Evolutionary conservation across 1,140 invertebrate species (phyloP), one percentile per base, ranked within the genome.

Genomic region (Conopomorpha cramerella): DNA sequence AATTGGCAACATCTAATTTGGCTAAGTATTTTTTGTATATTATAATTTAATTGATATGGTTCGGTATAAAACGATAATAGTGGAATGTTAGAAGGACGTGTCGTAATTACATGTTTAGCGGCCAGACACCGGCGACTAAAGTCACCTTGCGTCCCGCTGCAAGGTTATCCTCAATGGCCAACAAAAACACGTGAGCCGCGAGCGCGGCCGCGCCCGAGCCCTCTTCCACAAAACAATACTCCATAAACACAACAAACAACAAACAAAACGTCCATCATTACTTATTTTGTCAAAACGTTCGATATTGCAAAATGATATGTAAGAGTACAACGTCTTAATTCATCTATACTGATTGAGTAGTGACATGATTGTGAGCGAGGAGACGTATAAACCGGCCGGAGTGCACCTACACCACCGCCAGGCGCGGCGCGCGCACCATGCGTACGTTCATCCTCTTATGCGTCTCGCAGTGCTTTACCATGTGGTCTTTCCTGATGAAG

Each of bases 401-500:
- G n/a, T n/a, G n/a, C n/a, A n/a, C n/a, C n/a, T 53, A 53, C 36
- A 56, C 53, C n/a, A 55, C 51, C 17, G 54, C 41, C 14, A 54
- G 48, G 7, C 49, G 43, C 13, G 49, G 49, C 19, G 47, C 42
- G 25, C 45, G 37, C 17, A 45, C 42, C 17, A 68, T 55, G 11
- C 64, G 60, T 35, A 62, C 45, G 38, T 59, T 71, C 43, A 76
- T 78, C 52, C 71, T 79, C 43, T 63, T 62, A 68, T 97, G 95
- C 14, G 92, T 97, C 36, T 92, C 88, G 35, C 84, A 80, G 71
- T 97, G 95, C 70, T 97, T 97, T 38, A 92, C 83, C 89, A 96
- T 91, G 67, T 97, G 95, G 67, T 97, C 95, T 65, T 95, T 93
- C 33, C 95, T 84, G 45, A 93, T 95, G 70, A 96, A 96, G 14